Evolutionary conservation across 2,888 invertebrate genomes (phyloP), one percentile per base, ranked within the genome.

Genomic region (Physocephala rufipes): DNA sequence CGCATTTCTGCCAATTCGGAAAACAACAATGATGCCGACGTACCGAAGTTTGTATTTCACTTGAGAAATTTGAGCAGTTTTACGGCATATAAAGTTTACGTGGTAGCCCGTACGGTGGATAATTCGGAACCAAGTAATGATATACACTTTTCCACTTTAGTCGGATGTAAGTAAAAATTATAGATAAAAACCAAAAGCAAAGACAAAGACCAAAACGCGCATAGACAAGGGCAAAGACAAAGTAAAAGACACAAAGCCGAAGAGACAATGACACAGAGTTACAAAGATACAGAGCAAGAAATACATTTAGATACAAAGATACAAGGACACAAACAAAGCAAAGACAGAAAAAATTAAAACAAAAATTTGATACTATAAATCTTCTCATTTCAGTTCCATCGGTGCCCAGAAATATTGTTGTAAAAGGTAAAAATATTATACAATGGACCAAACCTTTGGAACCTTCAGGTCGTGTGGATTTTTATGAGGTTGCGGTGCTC

Each of bases 21-120:
- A 59, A 55, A 73, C 19, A 36, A n/a, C n/a, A 49, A 26, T 9
- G 74, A 75, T 71, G 68, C 71, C 2, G 74, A 77, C 49, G 77
- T 71, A n/a, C 36, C 36, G 36, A 68, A 74, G 13, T 76, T 82
- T 7, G 49, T 19, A 21, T 81, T 15, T 78, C 86, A 78, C 21
- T 71, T 84, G 19, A 70, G 73, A 24, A 79, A 82, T 61, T 87
- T 94, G 49, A 83, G 86, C 51, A 89, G 90, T 71, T 93, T 90
- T 78, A 89, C 89, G 0, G 88, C 90, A 72, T 95, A 95, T 82
- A 89, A 89, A 64, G 89, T 95, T 26, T 88, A 88, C 70, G 89
- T 95, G 0, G 86, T 88, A 59, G 95, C 95, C 1, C 93, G 92
- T 79, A 95, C 93, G 0, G 86, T 88, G 0, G 84, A 87, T 53